A percentile compares a stretch with the other conserved stretches of the same genome.
Evolutionary conservation across 2,888 invertebrate species (phyloP).

Genomic region (Cryptocephalus moraei): DNA sequence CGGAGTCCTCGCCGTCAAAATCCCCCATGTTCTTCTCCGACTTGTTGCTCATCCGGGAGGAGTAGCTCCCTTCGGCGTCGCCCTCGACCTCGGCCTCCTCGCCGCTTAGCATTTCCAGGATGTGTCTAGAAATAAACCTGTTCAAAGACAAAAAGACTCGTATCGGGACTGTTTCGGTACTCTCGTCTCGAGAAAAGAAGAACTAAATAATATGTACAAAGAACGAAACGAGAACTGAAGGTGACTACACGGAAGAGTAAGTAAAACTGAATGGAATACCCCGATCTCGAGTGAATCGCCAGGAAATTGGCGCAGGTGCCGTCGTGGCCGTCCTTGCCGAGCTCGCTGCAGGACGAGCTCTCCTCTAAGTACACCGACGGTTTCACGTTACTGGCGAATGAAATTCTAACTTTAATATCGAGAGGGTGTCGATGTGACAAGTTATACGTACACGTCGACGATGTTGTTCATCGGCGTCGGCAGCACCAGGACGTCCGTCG

Average conservation of each 20-base stretch:
- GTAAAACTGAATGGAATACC: slow-evolving; percentile 17
- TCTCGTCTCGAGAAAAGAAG: neutral
- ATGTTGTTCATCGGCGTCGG: slow-evolving; percentile 31
- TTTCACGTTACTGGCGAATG: slow-evolving; percentile 22
- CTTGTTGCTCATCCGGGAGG: slow-evolving; percentile 86
- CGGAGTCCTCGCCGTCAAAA: slow-evolving; percentile 84
- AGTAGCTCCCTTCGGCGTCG: slow-evolving; percentile 65
- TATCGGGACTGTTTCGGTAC: neutral
- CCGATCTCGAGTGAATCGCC: slow-evolving; percentile 29
- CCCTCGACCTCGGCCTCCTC: slow-evolving; percentile 54
- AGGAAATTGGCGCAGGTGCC: slow-evolving; percentile 31
- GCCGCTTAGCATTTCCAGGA: slow-evolving; percentile 55
- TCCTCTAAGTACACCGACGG: slow-evolving; percentile 34
- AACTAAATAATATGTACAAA: neutral
- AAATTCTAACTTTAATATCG: slow-evolving; percentile 8
- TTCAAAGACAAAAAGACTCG: neutral
- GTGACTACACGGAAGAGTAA: no score
- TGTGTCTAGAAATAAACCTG: slow-evolving; percentile 38
- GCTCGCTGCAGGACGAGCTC: slow-evolving; percentile 37
- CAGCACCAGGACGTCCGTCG: slow-evolving; percentile 24
- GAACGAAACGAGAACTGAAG: no score
- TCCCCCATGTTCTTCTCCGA: slow-evolving; percentile 92
- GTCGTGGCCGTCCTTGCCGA: slow-evolving; percentile 34
- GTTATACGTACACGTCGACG: slow-evolving; percentile 11
- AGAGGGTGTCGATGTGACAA: neutral